Percentiles rank a stretch among this genome's conserved stretches.
phyloP scores from a whole-genome alignment of 2,888 invertebrate species.

The Epirrita christyi region DNA sequence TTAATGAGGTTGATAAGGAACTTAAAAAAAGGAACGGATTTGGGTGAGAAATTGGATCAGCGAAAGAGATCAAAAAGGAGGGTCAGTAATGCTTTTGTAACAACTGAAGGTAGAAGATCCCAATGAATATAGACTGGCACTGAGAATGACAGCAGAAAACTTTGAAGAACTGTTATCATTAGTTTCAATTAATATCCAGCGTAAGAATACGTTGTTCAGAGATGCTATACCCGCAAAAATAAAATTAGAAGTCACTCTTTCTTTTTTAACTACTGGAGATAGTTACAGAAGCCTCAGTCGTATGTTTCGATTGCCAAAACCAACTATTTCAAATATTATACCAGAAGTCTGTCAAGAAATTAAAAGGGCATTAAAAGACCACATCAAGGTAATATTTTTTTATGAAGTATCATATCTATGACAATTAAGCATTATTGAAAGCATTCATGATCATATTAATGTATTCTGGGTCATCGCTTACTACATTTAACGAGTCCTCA shows the following conservation, averaged over 20 bases:
- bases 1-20: constrained; percentile 15
- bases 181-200: constrained; percentile 25
- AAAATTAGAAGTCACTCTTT: constrained; percentile 47
- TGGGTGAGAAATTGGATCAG: constrained; percentile 37
- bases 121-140: constrained; percentile 29
- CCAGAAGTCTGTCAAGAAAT: too few species aligned
- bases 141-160: constrained; percentile 33
- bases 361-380: constrained; percentile 3
- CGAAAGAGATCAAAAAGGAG: constrained; percentile 22
- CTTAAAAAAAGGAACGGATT: constrained; percentile 34
- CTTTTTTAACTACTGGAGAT: constrained; percentile 45
- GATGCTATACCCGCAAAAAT: constrained; percentile 45
- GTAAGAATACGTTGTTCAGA: constrained; percentile 43
- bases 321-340: too few species aligned
- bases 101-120: constrained; percentile 32
- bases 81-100: constrained; percentile 27
- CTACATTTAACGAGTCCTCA: constrained; percentile 28
- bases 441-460: constrained; percentile 30
- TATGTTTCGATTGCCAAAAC: constrained; percentile 34
- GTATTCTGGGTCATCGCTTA: constrained; percentile 29
- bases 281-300: constrained; percentile 40
- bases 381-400: constrained; percentile 28
- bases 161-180: constrained; percentile 23
- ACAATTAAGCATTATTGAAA: constrained; percentile 1
- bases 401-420: constrained; percentile 1